Evolutionary conservation across 2,113 vertebrate species (phyloP).

Genomic region (Chloropsis hardwickii): DNA sequence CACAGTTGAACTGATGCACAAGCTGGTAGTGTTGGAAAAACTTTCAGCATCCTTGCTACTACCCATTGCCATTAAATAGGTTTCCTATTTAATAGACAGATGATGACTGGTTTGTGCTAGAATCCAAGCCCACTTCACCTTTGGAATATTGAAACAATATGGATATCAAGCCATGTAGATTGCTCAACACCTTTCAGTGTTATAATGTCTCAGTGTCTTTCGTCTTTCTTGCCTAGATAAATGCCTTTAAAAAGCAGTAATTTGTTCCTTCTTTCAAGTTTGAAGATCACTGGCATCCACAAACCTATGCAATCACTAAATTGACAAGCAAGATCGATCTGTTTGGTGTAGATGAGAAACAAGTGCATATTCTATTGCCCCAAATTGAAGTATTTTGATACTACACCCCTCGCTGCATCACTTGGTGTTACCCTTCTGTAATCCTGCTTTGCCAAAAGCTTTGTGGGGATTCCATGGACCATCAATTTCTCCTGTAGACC

Average conservation of each 20-base stretch:
- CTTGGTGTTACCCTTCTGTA: not conserved
- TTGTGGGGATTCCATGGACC: fast-evolving
- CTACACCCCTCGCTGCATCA: not conserved
- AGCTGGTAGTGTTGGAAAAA: not conserved
- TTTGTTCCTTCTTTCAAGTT: not conserved
- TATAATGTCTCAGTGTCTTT: not conserved
- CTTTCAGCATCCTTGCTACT: not conserved
- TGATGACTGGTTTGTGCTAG: not conserved
- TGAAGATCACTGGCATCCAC: not conserved
- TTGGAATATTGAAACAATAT: not conserved
- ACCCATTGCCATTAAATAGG: not conserved
- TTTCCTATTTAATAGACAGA: not conserved
- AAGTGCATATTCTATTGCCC: not conserved
- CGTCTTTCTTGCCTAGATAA: not conserved
- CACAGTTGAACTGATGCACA: not conserved
- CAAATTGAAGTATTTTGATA: not conserved
- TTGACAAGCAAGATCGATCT: not conserved
- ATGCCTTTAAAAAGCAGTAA: not conserved
- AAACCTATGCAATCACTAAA: not conserved
- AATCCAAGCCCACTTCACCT: not conserved
- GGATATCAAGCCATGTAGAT: not conserved
- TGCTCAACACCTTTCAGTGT: not conserved
- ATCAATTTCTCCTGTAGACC: not conserved
- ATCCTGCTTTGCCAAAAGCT: not conserved
- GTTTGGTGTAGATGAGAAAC: not conserved